Conservation (phyloP, 64 coral and sea anemone species). For the Montipora foliosa region DNA sequence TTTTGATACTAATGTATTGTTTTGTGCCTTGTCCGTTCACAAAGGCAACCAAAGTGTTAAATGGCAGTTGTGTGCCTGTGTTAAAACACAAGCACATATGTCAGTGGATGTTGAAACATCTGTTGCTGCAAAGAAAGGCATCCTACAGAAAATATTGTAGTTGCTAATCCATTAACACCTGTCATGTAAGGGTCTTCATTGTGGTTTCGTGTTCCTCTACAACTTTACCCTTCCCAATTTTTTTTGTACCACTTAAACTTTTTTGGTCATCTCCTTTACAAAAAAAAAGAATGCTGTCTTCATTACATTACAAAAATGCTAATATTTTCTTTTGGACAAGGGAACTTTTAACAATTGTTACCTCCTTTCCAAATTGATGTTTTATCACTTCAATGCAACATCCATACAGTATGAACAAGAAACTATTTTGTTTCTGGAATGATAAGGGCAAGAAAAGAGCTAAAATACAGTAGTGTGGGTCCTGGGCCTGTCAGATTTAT, state of each 20-base stretch:
- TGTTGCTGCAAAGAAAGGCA: background rate
- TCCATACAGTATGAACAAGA: too few relatives aligned
- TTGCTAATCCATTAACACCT: background rate
- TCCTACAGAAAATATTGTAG: background rate
- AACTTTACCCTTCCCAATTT: constrained; percentile 21
- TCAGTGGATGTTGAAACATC: background rate
- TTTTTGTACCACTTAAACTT: background rate
- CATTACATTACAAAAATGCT: background rate
- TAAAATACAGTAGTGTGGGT: too few relatives aligned
- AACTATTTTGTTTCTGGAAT: too few relatives aligned
- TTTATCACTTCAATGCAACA: background rate
- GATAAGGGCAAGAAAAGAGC: too few relatives aligned
- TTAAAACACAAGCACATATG: background rate
- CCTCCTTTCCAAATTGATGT: background rate
- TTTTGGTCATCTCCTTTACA: background rate
- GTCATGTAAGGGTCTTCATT: background rate
- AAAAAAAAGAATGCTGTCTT: background rate
- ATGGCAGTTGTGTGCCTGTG: background rate
- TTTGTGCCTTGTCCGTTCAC: background rate
- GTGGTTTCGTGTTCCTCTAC: background rate
- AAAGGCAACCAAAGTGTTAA: background rate
- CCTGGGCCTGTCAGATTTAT: too few relatives aligned
- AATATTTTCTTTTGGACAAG: background rate
- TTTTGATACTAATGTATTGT: background rate
- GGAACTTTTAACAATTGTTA: background rate